Evolutionary conservation across 2,797 vertebrate species (phyloP).

Genomic region (Lagodon rhomboides): DNA sequence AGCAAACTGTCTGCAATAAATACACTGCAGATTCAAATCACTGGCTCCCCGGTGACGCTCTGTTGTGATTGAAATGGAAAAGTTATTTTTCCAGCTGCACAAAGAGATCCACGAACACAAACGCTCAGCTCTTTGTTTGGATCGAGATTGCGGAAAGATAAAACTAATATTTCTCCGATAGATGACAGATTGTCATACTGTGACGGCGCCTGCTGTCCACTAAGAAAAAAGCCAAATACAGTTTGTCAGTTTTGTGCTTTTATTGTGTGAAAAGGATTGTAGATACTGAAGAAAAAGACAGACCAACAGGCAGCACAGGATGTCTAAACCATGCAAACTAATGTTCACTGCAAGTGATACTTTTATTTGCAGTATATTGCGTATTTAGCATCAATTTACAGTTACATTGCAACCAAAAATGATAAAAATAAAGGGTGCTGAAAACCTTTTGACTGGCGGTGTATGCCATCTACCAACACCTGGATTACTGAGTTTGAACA

Average conservation of each 20-base stretch:
- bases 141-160: neutral
- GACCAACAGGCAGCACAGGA: too few species aligned
- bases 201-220: too few species aligned
- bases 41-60: neutral
- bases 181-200: conserved; percentile 7
- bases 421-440: neutral
- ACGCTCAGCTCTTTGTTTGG: neutral
- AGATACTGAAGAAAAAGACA: neutral
- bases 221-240: neutral
- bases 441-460: neutral
- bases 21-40: neutral
- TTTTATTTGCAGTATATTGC: too few species aligned
- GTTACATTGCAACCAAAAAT: neutral
- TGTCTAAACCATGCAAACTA: neutral
- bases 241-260: neutral
- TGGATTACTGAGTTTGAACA: neutral
- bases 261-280: neutral
- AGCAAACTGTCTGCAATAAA: conserved; percentile 14
- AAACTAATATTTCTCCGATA: conserved; percentile 2
- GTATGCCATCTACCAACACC: neutral
- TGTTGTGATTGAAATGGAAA: neutral
- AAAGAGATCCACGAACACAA: neutral
- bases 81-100: neutral
- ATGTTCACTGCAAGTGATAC: neutral
- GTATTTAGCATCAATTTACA: neutral